Evolutionary conservation across 2,797 vertebrate genomes (phyloP).

Genomic region (Rhynchotus rufescens): DNA sequence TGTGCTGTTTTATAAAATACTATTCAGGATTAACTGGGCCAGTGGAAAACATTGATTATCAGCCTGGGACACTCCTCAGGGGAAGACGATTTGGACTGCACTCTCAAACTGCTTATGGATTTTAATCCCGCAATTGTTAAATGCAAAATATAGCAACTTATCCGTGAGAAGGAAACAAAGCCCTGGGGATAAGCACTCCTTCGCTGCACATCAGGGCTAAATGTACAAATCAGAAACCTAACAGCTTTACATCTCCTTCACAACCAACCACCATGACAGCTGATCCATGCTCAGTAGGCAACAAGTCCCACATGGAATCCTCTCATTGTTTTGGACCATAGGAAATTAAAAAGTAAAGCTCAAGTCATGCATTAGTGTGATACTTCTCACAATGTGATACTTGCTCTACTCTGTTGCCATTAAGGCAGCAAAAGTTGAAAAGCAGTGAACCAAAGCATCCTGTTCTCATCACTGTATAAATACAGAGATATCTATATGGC

Average conservation of each 20-base stretch:
- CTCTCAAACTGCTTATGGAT: neutral
- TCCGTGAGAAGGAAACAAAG: neutral
- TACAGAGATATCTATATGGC: neutral
- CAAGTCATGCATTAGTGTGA: neutral
- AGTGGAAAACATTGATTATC: neutral
- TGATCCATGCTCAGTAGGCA: neutral
- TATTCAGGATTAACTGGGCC: neutral
- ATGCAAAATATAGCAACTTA: neutral
- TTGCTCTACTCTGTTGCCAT: neutral
- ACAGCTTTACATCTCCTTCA: neutral
- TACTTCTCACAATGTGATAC: neutral
- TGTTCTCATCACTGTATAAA: rapidly evolving
- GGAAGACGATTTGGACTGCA: neutral
- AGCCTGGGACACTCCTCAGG: neutral
- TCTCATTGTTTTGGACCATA: neutral
- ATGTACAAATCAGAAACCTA: neutral
- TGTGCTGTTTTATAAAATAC: neutral
- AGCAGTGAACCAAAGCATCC: neutral
- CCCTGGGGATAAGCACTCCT: neutral
- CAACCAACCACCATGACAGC: rapidly evolving
- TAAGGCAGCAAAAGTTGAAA: neutral
- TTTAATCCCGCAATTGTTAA: neutral
- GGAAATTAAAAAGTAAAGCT: neutral
- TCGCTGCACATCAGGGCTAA: neutral
- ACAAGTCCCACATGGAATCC: neutral